Base-by-base conservation (phyloP, 2,797 vertebrate species). In the Phaenicophaeus curvirostris region DNA sequence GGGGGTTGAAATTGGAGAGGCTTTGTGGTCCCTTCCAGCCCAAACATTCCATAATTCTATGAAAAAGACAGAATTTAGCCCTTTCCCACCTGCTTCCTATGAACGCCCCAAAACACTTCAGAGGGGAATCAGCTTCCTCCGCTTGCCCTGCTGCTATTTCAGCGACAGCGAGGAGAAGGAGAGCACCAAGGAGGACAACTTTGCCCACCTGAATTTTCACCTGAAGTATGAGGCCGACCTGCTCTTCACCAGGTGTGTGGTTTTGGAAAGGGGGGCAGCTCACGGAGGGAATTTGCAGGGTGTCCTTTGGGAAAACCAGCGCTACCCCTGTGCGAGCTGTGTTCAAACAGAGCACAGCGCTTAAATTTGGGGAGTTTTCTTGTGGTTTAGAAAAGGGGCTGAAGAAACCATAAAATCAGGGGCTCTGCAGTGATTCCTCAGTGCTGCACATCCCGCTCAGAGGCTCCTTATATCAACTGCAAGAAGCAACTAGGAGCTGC, bases 161-260 rank as follows among this genome's bases (percentile, higher is more conserved):
- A 99, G 99, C 33, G 99, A 99, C 86, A 99, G 99, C 1, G 98
- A 99, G 44, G 99, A 98, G 93, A 79, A 95, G 50, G 98, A 99
- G 88, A 97, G 96, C 78, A 98, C 98, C 93, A 98, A 97, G 69
- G 97, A 97, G 4, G 99, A 99, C 96, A 99, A 99, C 83, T 92
- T 81, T 0, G 98, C 98, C 58, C 98, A 98, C 57, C 98, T 99
- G 77, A 98, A 98, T 90, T 98, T 99, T 89, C 98, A 97, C 8
- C 97, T 99, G 85, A 99, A 98, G 90, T 99, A 99, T 0, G 99
- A 99, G 94, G 98, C 98, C 0, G 99, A 99, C 82, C 96, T 99
- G 72, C 99, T 99, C 74, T 99, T 99, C 96, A 99, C 99, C 51
- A 99, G 99, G 99, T 99, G 73, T 1, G 69, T 5, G 1, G 1